Evolutionary conservation across 64 coral and sea anemone genomes (phyloP), one percentile per base, ranked within the genome.

Genomic region (Stylophora pistillata): DNA sequence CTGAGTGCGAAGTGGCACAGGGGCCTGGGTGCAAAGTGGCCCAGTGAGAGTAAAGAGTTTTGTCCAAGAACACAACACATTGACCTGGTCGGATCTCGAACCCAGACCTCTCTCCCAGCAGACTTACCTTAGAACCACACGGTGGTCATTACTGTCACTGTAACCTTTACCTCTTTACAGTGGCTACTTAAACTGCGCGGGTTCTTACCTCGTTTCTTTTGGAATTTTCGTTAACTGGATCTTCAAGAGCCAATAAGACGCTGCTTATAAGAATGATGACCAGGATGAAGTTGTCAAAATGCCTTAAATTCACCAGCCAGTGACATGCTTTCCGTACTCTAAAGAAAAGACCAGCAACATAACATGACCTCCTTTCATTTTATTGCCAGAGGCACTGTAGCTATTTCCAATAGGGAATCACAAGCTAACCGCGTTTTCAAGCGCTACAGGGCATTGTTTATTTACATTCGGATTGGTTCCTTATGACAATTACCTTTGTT

Each of bases 281-380:
- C 21, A 98, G 76, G 31, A 98, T 98, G 17, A 91, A 72, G 69
- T 98, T 98, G 80, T 98, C 96, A 76, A 98, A 98, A 74, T 98
- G 89, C 1, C 96, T 87, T 56, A 94, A 74, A 62, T 98, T 98
- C 13, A 98, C 96, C 25, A 98, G 56, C 92, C 89, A 94, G 30
- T 98, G 96, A 77, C 89, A 92, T 37, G 78, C 58, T 62, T 92
- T 94, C 29, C 96, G 96, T 15, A 98, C 74, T 47, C 96, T 98
- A 60, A 29, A 53, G 66, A 88, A 26, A 18, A 76, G 60, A 23
- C 71, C 52, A 27, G 63, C 21, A 86, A 72, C 52, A 53, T 41
- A 32, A 34, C 60, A 32, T 30, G 53, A 5, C 18, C n/a, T 69
- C n/a, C 10, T 69, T 71, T 41, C 28, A 78, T 1, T 59, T 14